These are phyloP conservation scores for Apis laboriosa DNA, from an alignment of 1,140 invertebrate species.

Conservation along the genomic window DNA sequence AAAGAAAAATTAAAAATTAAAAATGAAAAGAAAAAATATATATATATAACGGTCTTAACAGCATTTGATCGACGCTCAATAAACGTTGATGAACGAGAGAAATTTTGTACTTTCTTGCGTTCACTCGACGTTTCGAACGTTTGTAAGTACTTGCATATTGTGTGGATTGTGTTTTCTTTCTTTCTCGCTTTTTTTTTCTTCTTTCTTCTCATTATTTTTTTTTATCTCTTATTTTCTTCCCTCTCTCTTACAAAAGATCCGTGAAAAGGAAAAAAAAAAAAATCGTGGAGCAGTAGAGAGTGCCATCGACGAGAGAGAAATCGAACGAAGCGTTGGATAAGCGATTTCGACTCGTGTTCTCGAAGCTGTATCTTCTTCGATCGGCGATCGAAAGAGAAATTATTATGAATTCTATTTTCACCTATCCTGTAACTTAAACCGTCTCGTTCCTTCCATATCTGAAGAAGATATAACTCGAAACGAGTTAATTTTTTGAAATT, in stretches of 20 bases:
- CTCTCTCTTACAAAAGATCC: neutral
- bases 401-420: slow-evolving; percentile 29
- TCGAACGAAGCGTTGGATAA: slow-evolving; percentile 38
- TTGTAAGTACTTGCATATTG: slow-evolving; percentile 59
- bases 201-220: neutral
- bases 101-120: slow-evolving; percentile 37
- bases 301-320: slow-evolving; percentile 51
- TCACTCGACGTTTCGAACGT: slow-evolving; percentile 47
- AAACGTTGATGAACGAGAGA: slow-evolving; percentile 34
- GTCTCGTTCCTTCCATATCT: neutral
- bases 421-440: too few species aligned
- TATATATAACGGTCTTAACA: slow-evolving; percentile 19
- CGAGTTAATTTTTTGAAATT: too few species aligned
- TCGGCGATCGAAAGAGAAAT: slow-evolving; percentile 4
- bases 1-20: neutral
- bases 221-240: neutral
- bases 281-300: slow-evolving; percentile 21
- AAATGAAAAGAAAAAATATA: neutral
- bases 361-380: neutral
- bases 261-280: slow-evolving; percentile 1
- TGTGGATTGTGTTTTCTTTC: slow-evolving; percentile 59
- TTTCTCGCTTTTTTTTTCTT: neutral
- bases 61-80: slow-evolving; percentile 56
- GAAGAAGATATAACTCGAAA: slow-evolving; percentile 17
- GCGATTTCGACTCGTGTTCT: neutral